These are phyloP conservation scores for Axis porcinus DNA, from an alignment of 2,113 vertebrate species.

Conservation along the genomic window DNA sequence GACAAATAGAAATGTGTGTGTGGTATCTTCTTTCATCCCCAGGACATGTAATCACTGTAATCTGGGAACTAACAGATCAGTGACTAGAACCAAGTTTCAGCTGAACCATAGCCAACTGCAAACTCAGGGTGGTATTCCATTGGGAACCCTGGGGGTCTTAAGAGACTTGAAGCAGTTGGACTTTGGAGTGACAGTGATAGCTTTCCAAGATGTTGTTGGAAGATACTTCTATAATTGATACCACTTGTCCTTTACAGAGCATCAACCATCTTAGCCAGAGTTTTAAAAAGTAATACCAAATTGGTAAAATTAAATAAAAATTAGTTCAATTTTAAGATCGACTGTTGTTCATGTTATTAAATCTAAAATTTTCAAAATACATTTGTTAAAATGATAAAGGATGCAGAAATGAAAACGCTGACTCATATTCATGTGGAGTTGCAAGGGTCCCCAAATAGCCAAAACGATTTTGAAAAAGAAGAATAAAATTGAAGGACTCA, in stretches of 20 bases:
- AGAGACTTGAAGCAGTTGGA: background rate
- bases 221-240: conserved; percentile 4
- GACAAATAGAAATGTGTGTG: background rate
- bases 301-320: background rate
- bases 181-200: background rate
- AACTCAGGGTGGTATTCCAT: background rate
- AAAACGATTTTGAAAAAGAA: background rate
- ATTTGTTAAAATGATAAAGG: background rate
- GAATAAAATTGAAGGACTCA: background rate
- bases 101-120: background rate
- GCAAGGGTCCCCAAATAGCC: background rate
- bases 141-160: background rate
- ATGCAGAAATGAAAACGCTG: background rate
- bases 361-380: background rate
- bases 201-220: background rate
- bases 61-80: conserved; percentile 26
- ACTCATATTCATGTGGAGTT: background rate
- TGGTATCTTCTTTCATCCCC: conserved; percentile 34
- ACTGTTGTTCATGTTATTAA: background rate
- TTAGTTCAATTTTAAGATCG: background rate
- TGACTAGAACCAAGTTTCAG: background rate
- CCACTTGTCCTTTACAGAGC: conserved; percentile 4
- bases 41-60: background rate
- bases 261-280: background rate
- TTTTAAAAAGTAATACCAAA: conserved; percentile 20